Conservation (phyloP, 2,797 vertebrate species). For the Podarcis lilfordi region DNA sequence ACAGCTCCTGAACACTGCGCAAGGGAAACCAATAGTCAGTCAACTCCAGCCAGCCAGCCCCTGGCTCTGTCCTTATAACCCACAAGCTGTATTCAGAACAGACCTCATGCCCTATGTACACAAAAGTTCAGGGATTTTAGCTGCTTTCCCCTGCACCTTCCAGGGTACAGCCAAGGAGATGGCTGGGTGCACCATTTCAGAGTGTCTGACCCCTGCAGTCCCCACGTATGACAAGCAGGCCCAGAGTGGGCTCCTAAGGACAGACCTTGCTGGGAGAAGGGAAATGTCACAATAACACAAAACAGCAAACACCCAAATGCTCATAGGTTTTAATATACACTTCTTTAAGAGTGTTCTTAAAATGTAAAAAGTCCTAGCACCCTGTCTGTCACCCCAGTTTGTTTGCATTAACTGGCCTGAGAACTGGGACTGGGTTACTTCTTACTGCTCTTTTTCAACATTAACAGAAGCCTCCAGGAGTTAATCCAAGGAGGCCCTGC, state of each 20-base stretch:
- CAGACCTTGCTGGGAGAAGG: too few species aligned
- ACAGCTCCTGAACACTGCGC: background rate
- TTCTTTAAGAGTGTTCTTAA: background rate
- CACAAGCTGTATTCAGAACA: background rate
- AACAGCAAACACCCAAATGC: background rate
- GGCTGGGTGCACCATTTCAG: rapidly evolving
- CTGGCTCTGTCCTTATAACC: too few species aligned
- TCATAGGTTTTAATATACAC: background rate
- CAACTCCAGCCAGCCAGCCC: too few species aligned
- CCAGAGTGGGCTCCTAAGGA: background rate
- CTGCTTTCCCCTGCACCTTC: background rate
- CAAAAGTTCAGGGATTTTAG: background rate
- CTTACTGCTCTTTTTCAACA: background rate
- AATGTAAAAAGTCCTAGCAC: background rate
- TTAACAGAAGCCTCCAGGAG: background rate
- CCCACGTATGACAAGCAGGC: background rate
- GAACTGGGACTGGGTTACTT: background rate
- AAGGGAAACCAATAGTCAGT: background rate
- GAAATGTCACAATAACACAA: background rate
- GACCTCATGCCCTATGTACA: background rate
- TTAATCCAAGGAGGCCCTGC: too few species aligned
- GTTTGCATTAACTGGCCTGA: background rate
- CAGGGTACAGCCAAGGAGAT: rapidly evolving
- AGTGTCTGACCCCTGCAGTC: background rate
- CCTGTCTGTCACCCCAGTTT: background rate